phyloP scores from a whole-genome alignment of 2,113 vertebrate species.

The Rhea americana region DNA sequence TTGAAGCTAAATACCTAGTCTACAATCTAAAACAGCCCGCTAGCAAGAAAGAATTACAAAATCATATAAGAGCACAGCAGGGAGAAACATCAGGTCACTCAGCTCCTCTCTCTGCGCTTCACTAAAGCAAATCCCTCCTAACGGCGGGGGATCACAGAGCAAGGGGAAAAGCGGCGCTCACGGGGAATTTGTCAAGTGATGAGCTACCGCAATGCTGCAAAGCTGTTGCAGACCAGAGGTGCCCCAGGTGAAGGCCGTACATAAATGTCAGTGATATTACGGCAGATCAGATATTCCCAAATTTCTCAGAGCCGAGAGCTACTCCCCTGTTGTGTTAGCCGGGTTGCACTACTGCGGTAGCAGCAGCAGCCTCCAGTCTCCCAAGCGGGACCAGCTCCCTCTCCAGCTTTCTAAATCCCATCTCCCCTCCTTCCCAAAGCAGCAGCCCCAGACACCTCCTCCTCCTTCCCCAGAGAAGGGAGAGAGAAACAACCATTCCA shows the following conservation, averaged over 20 bases:
- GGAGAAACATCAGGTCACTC: neutral
- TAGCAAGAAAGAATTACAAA: neutral
- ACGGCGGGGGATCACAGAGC: neutral
- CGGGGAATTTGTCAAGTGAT: neutral
- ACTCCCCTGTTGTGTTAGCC: neutral
- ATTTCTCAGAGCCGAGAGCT: neutral
- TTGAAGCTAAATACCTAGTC: neutral
- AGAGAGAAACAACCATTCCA: neutral
- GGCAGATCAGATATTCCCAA: neutral
- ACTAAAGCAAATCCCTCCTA: neutral
- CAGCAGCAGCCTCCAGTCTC: neutral
- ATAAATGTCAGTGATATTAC: neutral
- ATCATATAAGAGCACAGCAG: neutral
- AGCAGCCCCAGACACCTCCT: neutral
- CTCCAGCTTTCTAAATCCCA: neutral
- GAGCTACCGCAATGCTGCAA: neutral
- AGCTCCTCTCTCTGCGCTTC: neutral
- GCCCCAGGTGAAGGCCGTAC: neutral
- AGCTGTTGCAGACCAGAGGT: neutral
- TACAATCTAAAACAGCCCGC: neutral
- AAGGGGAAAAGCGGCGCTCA: neutral
- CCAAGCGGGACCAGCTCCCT: neutral
- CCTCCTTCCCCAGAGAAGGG: neutral
- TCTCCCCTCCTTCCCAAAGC: neutral
- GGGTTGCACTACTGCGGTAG: too few species aligned